Evolutionary conservation across 2,888 invertebrate species (phyloP).

Genomic region (Brenthis ino): DNA sequence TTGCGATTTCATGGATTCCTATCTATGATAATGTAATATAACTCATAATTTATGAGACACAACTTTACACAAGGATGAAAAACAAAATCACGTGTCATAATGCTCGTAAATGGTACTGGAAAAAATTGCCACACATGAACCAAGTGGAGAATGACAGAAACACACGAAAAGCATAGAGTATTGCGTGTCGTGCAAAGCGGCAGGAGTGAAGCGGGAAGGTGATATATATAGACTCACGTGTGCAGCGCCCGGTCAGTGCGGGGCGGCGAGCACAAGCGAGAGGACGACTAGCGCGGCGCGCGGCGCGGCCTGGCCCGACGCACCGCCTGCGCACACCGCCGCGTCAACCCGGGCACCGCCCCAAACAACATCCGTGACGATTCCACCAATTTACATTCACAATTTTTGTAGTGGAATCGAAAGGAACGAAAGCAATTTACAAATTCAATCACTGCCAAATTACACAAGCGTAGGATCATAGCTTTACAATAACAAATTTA

Average conservation of each 20-base stretch:
- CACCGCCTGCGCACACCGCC: slow-evolving; percentile 74
- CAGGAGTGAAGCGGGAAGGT: slow-evolving; percentile 42
- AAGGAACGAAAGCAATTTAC: slow-evolving; percentile 28
- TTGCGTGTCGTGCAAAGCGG: slow-evolving; percentile 32
- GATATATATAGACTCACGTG: slow-evolving; percentile 67
- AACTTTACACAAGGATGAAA: neutral
- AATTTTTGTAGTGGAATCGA: slow-evolving; percentile 22
- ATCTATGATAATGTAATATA: neutral
- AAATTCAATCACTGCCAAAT: slow-evolving; percentile 27
- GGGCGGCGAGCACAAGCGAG: slow-evolving; percentile 71
- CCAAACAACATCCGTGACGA: slow-evolving; percentile 37
- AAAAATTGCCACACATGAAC: neutral
- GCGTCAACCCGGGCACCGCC: slow-evolving; percentile 49
- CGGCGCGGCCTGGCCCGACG: slow-evolving; percentile 64
- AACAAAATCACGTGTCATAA: neutral
- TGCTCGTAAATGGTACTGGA: neutral
- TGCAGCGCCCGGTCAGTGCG: slow-evolving; percentile 76
- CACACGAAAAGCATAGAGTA: slow-evolving; percentile 23
- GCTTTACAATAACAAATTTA: neutral
- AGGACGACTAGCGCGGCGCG: slow-evolving; percentile 67
- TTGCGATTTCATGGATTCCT: neutral
- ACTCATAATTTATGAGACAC: no score
- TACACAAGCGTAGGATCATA: neutral
- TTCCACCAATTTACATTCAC: slow-evolving; percentile 16
- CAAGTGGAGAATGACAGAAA: slow-evolving; percentile 21